Evolutionary conservation across 2,888 invertebrate species (phyloP).

Genomic region (Alcis repandata): DNA sequence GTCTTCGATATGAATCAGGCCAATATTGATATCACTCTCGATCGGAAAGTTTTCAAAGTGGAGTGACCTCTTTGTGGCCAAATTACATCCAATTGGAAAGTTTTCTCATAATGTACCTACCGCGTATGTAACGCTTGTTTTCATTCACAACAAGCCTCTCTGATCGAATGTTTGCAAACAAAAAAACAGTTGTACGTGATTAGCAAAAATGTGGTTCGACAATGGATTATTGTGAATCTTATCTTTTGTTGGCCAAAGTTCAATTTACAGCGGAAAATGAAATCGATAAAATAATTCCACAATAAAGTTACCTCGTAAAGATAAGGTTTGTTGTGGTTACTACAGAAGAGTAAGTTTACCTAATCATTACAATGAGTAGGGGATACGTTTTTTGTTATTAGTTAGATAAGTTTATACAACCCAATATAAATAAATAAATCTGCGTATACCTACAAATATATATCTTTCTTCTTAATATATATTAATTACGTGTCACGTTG

Average conservation of each 20-base stretch:
- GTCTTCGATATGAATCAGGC: neutral
- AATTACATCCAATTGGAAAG: constrained; percentile 10
- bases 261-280: constrained; percentile 4
- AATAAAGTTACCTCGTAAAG: constrained; percentile 3
- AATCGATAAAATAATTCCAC: constrained; percentile 22
- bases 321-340: constrained; percentile 10
- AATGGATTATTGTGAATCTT: constrained; percentile 11
- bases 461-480: too few relatives aligned
- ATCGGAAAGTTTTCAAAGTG: constrained; percentile 10
- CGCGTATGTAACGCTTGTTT: constrained; percentile 8
- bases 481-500: too few relatives aligned
- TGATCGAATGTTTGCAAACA: constrained; percentile 17
- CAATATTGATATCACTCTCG: neutral
- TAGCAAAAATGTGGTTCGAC: neutral
- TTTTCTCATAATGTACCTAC: constrained; percentile 3
- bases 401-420: too few relatives aligned
- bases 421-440: too few relatives aligned
- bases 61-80: constrained; percentile 8
- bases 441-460: too few relatives aligned
- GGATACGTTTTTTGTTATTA: neutral
- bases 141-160: constrained; percentile 3
- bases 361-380: neutral
- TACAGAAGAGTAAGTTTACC: neutral
- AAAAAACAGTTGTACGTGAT: constrained; percentile 4
- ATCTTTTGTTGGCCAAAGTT: constrained; percentile 18